A percentile compares a stretch with the other conserved stretches of the same genome.
These are phyloP conservation scores for Brenthis hecate DNA, from an alignment of 2,888 invertebrate genomes.

Conservation along the genomic window DNA sequence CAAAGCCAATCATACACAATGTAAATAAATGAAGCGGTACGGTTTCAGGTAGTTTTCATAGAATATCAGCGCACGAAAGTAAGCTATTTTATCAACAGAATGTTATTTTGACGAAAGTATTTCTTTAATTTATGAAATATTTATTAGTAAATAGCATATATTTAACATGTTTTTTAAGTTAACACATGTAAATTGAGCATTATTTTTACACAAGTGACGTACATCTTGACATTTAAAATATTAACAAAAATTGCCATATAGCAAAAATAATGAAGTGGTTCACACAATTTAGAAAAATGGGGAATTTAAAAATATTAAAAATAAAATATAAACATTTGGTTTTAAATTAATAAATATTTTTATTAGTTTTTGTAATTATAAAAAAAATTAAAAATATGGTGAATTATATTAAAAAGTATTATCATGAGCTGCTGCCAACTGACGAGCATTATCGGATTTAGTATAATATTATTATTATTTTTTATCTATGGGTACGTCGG, in stretches of 20 bases:
- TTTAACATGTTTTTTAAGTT: slow-evolving; percentile 30
- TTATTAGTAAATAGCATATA: slow-evolving; percentile 6
- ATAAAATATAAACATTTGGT: no score
- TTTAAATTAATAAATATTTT: no score
- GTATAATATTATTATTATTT: no score
- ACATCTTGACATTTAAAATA: slow-evolving; percentile 29
- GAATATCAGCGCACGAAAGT: slow-evolving; percentile 4
- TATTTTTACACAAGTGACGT: slow-evolving; percentile 35
- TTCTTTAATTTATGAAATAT: neutral
- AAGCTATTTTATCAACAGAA: neutral
- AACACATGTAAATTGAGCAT: slow-evolving; percentile 39
- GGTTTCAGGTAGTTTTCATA: slow-evolving; percentile 13
- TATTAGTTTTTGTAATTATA: no score
- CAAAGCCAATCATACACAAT: slow-evolving; percentile 6
- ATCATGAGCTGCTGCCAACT: no score
- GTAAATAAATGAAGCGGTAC: slow-evolving; percentile 30
- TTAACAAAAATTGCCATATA: slow-evolving; percentile 3
- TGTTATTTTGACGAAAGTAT: neutral
- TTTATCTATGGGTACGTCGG: no score
- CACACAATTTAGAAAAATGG: no score
- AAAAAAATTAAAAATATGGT: no score
- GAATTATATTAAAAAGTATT: no score
- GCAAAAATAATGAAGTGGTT: neutral
- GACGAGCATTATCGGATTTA: no score
- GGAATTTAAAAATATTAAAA: no score